Conservation (phyloP, 2,888 invertebrate species). For the Linhomoeus sp. region DNA sequence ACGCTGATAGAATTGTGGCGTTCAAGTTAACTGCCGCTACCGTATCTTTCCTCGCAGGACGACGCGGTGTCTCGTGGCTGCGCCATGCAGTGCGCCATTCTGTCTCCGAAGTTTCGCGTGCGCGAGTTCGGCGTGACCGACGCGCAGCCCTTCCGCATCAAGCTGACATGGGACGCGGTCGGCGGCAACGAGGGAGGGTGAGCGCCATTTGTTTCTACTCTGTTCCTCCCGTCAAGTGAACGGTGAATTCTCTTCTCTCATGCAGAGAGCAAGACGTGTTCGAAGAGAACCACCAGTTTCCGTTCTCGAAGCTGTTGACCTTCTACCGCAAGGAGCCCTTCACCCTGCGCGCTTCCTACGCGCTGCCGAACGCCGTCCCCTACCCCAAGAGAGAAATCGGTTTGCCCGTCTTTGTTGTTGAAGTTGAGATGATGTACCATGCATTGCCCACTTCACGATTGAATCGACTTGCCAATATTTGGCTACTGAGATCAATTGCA, state of each 20-base stretch:
- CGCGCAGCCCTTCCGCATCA: conserved; percentile 62
- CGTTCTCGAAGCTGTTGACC: conserved; percentile 80
- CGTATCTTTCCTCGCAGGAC: too few species aligned
- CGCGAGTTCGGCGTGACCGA: conserved; percentile 85
- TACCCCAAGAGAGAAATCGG: conserved; percentile 42
- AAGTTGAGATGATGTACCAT: too few species aligned
- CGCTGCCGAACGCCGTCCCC: conserved; percentile 41
- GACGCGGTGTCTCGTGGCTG: conserved; percentile 92
- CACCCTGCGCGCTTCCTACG: conserved; percentile 61
- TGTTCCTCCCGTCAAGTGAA: too few species aligned
- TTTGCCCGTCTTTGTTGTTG: conserved; percentile 6
- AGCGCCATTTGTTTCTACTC: conserved; percentile 10
- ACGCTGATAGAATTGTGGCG: too few species aligned
- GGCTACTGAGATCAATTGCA: too few species aligned
- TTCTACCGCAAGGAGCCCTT: conserved; percentile 76
- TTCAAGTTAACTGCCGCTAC: too few species aligned
- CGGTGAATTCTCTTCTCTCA: conserved; percentile 6
- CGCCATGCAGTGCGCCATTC: conserved; percentile 78
- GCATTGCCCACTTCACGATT: too few species aligned
- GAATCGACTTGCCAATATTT: too few species aligned
- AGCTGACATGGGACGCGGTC: conserved; percentile 28
- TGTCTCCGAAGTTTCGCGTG: conserved; percentile 88
- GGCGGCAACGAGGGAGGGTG: conserved; percentile 42
- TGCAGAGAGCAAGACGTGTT: conserved; percentile 74
- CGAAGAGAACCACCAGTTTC: conserved; percentile 61